Conservation (phyloP, 2,797 vertebrate species). For the Catamblyrhynchus diadema region DNA sequence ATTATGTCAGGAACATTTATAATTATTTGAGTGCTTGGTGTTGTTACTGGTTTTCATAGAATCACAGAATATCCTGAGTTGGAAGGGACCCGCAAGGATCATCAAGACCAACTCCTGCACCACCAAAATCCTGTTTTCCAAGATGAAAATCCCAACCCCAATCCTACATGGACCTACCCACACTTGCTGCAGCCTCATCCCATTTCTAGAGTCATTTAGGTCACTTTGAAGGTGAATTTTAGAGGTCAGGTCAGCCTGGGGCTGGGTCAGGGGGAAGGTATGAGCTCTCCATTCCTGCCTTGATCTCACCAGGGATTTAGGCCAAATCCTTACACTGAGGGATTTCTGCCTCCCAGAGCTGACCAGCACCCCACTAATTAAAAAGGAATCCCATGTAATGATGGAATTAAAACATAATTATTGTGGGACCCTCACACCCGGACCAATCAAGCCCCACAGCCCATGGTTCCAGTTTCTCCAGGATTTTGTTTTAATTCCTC, state of each 20-base stretch:
- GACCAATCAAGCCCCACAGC: fast-evolving
- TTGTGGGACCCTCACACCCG: fast-evolving
- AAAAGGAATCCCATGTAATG: neutral
- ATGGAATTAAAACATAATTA: neutral
- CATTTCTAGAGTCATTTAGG: neutral
- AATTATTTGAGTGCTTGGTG: neutral
- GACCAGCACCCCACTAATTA: neutral
- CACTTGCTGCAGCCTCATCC: neutral
- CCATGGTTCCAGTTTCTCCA: neutral
- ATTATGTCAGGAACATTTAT: neutral
- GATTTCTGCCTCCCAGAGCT: neutral
- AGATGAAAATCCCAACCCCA: neutral
- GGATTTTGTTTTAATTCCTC: neutral
- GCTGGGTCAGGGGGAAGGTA: neutral
- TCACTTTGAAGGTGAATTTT: neutral
- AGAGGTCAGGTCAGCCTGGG: neutral
- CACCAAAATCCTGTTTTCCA: neutral
- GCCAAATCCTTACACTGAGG: neutral
- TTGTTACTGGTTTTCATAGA: neutral
- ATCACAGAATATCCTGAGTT: neutral
- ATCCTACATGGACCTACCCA: too few relatives aligned
- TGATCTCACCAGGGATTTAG: neutral
- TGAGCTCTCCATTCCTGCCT: neutral
- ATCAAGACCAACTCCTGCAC: neutral
- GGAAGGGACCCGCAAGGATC: neutral